Conservation (phyloP, 2,888 invertebrate genomes). For the Cerceris rybyensis region DNA sequence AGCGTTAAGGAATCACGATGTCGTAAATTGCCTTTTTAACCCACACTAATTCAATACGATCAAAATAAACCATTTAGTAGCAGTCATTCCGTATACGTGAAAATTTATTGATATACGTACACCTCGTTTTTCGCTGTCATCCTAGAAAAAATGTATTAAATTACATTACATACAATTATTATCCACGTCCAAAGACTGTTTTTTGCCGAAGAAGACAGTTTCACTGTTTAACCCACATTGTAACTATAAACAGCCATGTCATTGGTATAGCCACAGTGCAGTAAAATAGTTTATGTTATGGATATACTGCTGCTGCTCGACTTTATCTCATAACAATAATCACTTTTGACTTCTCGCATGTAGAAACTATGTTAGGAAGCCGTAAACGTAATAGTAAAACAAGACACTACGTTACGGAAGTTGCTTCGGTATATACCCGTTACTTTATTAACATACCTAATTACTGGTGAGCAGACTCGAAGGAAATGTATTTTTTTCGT, state of each 20-base stretch:
- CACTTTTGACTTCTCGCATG: conserved; percentile 6
- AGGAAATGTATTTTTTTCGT: conserved; percentile 14
- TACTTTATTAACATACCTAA: conserved; percentile 39
- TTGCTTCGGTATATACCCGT: conserved; percentile 13
- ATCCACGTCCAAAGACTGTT: neutral
- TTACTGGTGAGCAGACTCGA: conserved; percentile 20
- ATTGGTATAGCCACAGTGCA: conserved; percentile 43
- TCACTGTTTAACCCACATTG: conserved; percentile 70
- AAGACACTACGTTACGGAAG: conserved; percentile 21
- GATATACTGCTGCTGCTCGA: conserved; percentile 1
- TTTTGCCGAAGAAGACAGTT: conserved; percentile 20
- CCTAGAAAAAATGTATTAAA: neutral
- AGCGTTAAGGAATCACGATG: too few species aligned
- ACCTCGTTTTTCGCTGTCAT: too few species aligned
- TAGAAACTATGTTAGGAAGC: conserved; percentile 9
- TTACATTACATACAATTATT: neutral
- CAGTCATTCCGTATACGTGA: too few species aligned
- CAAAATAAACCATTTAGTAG: too few species aligned
- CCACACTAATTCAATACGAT: too few species aligned
- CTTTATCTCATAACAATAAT: conserved; percentile 14
- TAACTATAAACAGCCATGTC: conserved; percentile 66
- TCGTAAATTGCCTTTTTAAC: too few species aligned
- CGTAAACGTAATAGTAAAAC: conserved; percentile 27
- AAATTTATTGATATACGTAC: too few species aligned
- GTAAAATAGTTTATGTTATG: conserved; percentile 15